Evolutionary conservation across 2,888 invertebrate genomes (phyloP).

Genomic region (Mythimna impura): DNA sequence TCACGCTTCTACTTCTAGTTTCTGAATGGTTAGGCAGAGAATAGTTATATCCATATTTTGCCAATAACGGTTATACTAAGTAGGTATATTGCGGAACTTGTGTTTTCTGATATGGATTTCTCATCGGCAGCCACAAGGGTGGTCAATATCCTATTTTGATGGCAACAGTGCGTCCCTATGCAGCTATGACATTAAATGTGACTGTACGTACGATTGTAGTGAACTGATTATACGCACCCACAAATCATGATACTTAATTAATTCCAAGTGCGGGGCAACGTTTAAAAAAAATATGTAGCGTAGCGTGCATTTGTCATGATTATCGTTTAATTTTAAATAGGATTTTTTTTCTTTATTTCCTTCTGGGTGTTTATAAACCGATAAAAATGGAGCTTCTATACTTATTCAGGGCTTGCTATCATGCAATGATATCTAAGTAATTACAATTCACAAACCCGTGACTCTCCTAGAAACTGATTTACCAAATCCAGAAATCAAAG

Average conservation of each 20-base stretch:
- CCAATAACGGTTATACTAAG: neutral
- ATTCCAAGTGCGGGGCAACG: too few species aligned
- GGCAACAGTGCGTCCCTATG: neutral
- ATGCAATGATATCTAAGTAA: too few species aligned
- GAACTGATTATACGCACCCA: too few species aligned
- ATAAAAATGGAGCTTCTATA: neutral
- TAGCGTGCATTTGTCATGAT: neutral
- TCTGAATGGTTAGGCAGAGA: too few species aligned
- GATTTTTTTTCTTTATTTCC: neutral
- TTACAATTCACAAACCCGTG: neutral
- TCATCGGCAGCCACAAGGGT: neutral
- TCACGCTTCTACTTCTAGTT: too few species aligned
- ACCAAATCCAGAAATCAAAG: neutral
- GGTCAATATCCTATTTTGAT: neutral
- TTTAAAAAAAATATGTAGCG: too few species aligned
- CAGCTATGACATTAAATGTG: too few species aligned
- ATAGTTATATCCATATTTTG: neutral
- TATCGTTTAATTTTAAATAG: neutral
- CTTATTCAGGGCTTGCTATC: neutral
- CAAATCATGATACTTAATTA: too few species aligned
- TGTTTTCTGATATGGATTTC: neutral
- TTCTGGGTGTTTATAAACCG: neutral
- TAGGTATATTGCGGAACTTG: neutral
- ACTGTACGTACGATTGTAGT: too few species aligned
- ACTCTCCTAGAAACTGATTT: neutral